Base-by-base conservation (phyloP, 2,113 vertebrate genomes). In the Oncorhynchus clarkii region DNA sequence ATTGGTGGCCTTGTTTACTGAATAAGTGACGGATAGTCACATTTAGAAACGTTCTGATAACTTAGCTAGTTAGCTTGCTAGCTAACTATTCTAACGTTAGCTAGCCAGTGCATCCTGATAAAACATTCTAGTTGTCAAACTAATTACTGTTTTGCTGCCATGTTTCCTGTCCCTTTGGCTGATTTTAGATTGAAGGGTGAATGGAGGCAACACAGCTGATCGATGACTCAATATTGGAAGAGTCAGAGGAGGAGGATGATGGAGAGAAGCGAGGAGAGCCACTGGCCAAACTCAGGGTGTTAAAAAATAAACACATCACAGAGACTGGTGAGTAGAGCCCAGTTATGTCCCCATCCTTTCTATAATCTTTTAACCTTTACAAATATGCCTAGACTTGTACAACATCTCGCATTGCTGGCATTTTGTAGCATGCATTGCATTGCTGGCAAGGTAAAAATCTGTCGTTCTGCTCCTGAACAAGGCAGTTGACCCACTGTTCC, bases 181-280 rank as follows among this genome's bases (percentile, higher is more conserved):
- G 2, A 22, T 16, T 68, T 68, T 34, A 39, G 13, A 27, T 51
- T 8, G 22, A 3, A 65, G n/a, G n/a, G 1, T n/a, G 57, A 64
- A 94, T 94, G 93, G 93, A 94, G 34, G 89, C 92, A 1, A 94
- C 93, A 18, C 93, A 94, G 80, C 45, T 80, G 49, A 90, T 94
- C 34, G 78, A 75, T 72, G 90, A 92, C 80, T 91, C 86, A 26
- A 24, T 86, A 31, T 64, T 85, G 71, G 91, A 90, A 80, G 83
- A 83, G n/a, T 88, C 90, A 39, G 89, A 91, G 26, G 87, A 90
- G 18, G 86, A 88, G 7, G 76, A 82, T 31, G 34, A 82, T 49
- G 34, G 67, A 39, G 51, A 70, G 4, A 62, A 76, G 1, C 78
- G 70, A 22, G 70, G 73, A 29, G 67, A 71, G 72, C 91, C 89